Base-by-base conservation (phyloP, 2,888 invertebrate species). In the Dryobota labecula region DNA sequence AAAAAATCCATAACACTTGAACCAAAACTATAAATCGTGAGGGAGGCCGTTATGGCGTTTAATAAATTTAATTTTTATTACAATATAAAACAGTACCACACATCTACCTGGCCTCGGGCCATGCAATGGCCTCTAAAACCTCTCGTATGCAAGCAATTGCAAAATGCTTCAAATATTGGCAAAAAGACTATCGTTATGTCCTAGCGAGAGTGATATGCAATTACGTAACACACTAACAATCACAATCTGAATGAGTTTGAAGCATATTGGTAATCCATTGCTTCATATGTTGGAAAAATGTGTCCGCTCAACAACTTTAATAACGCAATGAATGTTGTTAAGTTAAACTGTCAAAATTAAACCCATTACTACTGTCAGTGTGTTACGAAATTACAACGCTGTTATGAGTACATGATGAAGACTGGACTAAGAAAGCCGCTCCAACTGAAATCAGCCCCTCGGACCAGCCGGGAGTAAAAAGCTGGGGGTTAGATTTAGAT, bases 1-100 rank as follows among this genome's bases (percentile, higher is more conserved):
- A 86, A 82, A 84, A 83, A 85, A 81, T 80, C 81, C 85, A 87
- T 84, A 83, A 70, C 87, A 87, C 90, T 91, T 85, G 90, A 90
- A 76, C 61, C 61, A 58, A 67, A 76, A 77, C 74, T 73, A 76
- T 83, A 81, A 78, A 83, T 78, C 57, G 74, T 9, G 38, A 68
- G 58, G 45, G 9, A 80, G 72, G 71, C 65, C 67, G 62, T 53
- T 81, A 63, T 38, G 58, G 43, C 24, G 41, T 49, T 53, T 47
- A 67, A 73, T 73, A 70, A 66, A 69, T 61, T 36, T 33, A 38
- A 30, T 47, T 62, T 68, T 54, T 61, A 75, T 63, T 70, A 69
- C 36, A 74, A 36, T 68, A 38, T 69, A 76, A 76, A 49, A 61
- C 30, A 61, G 47, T 38, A 57, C 18, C 9, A 36, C 33, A 38